These are phyloP conservation scores for Lophochroa leadbeateri DNA, from an alignment of 2,113 vertebrate genomes.

Conservation along the genomic window DNA sequence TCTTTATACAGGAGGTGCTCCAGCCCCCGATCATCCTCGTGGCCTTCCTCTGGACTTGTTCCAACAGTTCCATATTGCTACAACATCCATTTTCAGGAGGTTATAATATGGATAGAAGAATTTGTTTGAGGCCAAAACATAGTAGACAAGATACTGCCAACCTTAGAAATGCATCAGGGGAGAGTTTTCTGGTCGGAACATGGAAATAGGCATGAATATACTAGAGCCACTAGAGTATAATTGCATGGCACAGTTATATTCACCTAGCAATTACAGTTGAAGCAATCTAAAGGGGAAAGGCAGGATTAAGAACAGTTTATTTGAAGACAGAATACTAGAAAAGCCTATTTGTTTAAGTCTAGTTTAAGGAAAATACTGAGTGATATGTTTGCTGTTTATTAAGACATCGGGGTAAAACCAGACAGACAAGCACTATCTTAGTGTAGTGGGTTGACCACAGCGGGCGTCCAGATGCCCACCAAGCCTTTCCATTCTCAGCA, in stretches of 20 bases:
- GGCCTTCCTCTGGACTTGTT: too few relatives aligned
- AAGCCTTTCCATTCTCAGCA: background rate
- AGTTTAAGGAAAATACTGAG: background rate
- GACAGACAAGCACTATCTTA: background rate
- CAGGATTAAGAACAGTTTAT: background rate
- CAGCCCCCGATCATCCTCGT: too few relatives aligned
- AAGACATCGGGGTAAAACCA: background rate
- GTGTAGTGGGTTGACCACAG: background rate
- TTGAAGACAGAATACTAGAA: background rate
- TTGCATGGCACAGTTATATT: background rate
- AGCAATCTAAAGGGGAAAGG: background rate
- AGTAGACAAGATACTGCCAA: background rate
- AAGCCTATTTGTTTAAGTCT: background rate
- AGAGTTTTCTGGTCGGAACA: background rate
- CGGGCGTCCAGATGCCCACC: background rate
- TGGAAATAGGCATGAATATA: background rate
- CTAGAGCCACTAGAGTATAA: background rate
- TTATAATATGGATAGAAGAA: background rate
- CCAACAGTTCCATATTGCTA: background rate
- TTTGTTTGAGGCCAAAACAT: background rate
- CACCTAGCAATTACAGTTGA: background rate
- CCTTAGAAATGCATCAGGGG: background rate
- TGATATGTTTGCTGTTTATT: background rate
- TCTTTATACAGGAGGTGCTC: too few relatives aligned
- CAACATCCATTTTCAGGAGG: background rate